These are phyloP conservation scores for Notamacropus eugenii DNA, from an alignment of 2,797 vertebrate genomes.

Conservation along the genomic window DNA sequence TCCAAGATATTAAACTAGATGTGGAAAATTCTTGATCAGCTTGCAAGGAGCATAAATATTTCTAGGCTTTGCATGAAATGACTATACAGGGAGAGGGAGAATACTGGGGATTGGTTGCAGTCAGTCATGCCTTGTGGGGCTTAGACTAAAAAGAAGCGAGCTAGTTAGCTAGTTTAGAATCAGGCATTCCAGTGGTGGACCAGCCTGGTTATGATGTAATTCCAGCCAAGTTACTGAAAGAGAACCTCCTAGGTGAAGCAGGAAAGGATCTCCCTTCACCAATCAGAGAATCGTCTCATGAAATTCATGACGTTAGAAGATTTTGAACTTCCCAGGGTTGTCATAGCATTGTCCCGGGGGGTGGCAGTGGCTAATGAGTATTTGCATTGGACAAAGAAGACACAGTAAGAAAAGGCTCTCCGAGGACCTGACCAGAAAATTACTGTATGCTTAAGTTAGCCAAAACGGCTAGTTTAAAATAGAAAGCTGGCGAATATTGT, in stretches of 20 bases:
- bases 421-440: not conserved
- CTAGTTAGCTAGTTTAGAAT: not conserved
- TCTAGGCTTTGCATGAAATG: not conserved
- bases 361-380: not conserved
- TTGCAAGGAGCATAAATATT: not conserved
- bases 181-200: not conserved
- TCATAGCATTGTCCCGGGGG: not conserved
- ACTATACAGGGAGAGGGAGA: too few relatives aligned
- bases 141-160: too few relatives aligned
- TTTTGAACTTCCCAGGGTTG: not conserved
- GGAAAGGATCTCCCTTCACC: not conserved
- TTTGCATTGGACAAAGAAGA: not conserved
- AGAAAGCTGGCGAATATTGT: not conserved
- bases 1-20: not conserved
- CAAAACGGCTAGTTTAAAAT: not conserved
- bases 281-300: not conserved
- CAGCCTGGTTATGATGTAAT: not conserved
- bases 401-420: not conserved
- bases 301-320: not conserved
- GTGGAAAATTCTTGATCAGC: not conserved
- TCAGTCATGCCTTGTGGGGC: not conserved
- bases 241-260: not conserved
- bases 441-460: not conserved
- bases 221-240: not conserved
- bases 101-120: not conserved